These are phyloP conservation scores for Porites divaricata DNA, from an alignment of 92 coral and sea anemone species.

Conservation along the genomic window DNA sequence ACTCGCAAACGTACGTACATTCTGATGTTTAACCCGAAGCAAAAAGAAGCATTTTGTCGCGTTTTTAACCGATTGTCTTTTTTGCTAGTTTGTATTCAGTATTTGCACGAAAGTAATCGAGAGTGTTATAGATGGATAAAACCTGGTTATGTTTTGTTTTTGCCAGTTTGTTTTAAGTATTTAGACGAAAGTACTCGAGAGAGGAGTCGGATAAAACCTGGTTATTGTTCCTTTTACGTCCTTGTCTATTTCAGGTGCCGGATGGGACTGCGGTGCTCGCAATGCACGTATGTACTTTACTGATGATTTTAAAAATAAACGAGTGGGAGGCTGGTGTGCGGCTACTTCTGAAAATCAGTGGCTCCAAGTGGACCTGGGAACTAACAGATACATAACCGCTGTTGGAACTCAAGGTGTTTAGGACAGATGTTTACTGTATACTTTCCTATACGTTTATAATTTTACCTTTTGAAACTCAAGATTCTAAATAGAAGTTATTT, in stretches of 20 bases:
- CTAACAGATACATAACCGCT: conserved; percentile 65
- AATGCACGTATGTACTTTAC: conserved; percentile 80
- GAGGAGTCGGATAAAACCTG: not conserved
- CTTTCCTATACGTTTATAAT: not conserved
- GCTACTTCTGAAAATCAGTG: conserved; percentile 69
- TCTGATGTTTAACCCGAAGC: too few species aligned
- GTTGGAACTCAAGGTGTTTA: conserved; percentile 81
- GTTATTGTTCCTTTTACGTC: not conserved
- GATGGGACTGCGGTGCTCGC: conserved; percentile 80
- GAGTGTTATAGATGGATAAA: too few species aligned
- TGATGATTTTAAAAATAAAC: conserved; percentile 57
- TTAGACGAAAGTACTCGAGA: too few species aligned
- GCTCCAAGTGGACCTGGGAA: conserved; percentile 86
- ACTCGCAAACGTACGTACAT: too few species aligned
- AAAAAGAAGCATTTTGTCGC: too few species aligned
- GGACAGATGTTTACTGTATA: not conserved
- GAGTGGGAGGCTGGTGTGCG: conserved; percentile 89
- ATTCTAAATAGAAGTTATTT: too few species aligned
- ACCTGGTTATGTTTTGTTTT: too few species aligned
- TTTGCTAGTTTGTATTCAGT: too few species aligned
- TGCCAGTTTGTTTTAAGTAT: too few species aligned
- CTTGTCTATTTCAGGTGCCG: conserved; percentile 30
- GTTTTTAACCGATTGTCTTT: too few species aligned
- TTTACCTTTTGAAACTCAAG: too few species aligned
- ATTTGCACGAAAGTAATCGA: too few species aligned